Evolutionary conservation across 2,113 vertebrate species (phyloP), one percentile per base, ranked within the genome.

Genomic region (Pollachius pollachius): DNA sequence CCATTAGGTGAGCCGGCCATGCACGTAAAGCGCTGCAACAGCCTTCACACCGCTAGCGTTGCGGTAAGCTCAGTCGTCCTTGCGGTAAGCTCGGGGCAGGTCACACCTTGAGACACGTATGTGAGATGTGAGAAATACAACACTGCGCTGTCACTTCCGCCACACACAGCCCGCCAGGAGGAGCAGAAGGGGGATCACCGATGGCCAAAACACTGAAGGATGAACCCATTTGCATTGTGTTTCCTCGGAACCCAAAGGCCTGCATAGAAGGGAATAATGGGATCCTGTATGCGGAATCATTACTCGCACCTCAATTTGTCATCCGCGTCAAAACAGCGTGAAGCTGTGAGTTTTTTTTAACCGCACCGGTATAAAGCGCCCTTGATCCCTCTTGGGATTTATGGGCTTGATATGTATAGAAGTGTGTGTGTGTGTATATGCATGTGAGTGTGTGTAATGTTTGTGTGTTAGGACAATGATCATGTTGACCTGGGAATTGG

Each of bases 401-500:
- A 34, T 48, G 65, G 19, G 52, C 34, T 63, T 1, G 41, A 48
- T 6, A 18, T 15, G 13, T 48, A 2, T 81, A 57, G 73, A 63
- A 78, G 70, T 86, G 78, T 72, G 61, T 63, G 16, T 17, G 25
- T 63, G 62, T 63, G 62, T 63, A 27, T 30, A 27, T 34, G 62
- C 48, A 27, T 37, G 62, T 11, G 27, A 16, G 15, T 81, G 62
- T 57, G n/a, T 57, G 54, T 57, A 16, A 3, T 81, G 61, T 74
- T 63, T 80, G 70, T 86, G 78, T 72, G 61, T 63, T 66, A 72
- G 76, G 73, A 84, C 74, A 75, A 59, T 64, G 67, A 74, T 69
- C 34, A 71, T 72, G 80, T 84, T 86, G 78, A 87, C 69, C 78
- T 62, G 70, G 81, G 71, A 84, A 81, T 84, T 75, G 84, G 73